Evolutionary conservation across 2,888 invertebrate species (phyloP).

Genomic region (Cheilosia soror): DNA sequence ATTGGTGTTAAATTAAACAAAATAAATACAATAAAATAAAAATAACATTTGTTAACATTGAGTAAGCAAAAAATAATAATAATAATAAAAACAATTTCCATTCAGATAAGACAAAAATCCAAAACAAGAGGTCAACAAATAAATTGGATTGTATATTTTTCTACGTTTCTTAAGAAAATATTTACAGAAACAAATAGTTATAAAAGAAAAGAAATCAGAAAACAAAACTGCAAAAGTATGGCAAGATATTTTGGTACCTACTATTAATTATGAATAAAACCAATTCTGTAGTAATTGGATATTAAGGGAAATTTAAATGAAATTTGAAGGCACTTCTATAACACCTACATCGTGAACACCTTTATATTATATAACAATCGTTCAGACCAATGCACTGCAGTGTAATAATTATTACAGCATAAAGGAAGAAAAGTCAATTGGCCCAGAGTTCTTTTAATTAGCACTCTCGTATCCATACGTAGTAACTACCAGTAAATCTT

Average conservation of each 20-base stretch:
- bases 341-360: too few species aligned
- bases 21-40: conserved; percentile 11
- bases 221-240: neutral
- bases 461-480: too few species aligned
- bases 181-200: conserved; percentile 22
- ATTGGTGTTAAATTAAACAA: conserved; percentile 23
- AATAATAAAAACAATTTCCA: neutral
- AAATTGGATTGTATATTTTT: conserved; percentile 67
- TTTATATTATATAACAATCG: too few species aligned
- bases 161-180: conserved; percentile 62
- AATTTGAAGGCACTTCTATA: too few species aligned
- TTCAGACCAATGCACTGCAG: too few species aligned
- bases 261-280: neutral
- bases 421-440: too few species aligned
- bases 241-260: conserved; percentile 9
- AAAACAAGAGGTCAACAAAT: conserved; percentile 20
- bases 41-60: conserved; percentile 22
- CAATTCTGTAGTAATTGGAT: neutral
- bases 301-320: neutral
- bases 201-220: neutral
- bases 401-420: too few species aligned
- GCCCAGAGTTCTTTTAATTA: too few species aligned
- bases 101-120: conserved; percentile 12
- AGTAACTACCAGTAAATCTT: too few species aligned
- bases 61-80: neutral